Evolutionary conservation across 1,140 invertebrate species (phyloP).

Genomic region (Hylaeus anthracinus): DNA sequence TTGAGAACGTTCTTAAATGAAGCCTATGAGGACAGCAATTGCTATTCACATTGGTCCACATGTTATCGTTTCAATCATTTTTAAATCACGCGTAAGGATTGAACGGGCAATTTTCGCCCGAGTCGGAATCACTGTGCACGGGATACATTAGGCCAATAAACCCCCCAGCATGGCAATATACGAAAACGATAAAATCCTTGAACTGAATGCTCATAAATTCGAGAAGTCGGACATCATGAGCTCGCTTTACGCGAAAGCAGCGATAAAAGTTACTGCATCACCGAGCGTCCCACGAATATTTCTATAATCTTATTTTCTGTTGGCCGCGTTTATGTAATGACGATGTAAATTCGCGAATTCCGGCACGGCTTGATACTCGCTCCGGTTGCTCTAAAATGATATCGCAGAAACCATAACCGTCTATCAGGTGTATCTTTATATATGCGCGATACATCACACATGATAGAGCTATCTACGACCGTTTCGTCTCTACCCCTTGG

Average conservation of each 20-base stretch:
- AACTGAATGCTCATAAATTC: neutral
- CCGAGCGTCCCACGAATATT: neutral
- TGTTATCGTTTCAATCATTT: too few relatives aligned
- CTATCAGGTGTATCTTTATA: slow-evolving; percentile 21
- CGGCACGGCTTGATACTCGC: neutral
- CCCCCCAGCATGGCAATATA: neutral
- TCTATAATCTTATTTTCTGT: slow-evolving; percentile 11
- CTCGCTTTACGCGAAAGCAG: neutral
- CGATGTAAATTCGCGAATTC: slow-evolving; percentile 33
- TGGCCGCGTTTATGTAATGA: neutral
- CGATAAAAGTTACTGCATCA: slow-evolving; percentile 8
- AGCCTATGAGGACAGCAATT: too few relatives aligned
- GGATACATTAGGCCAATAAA: neutral
- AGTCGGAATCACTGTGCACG: neutral
- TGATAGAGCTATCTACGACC: slow-evolving; percentile 13
- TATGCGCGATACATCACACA: neutral
- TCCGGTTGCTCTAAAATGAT: slow-evolving; percentile 18
- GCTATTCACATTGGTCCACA: too few relatives aligned
- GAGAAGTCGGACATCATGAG: neutral
- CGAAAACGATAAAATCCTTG: neutral
- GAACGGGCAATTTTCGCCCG: neutral
- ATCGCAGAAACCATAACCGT: slow-evolving; percentile 18
- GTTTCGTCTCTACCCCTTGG: neutral
- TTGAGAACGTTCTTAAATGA: too few relatives aligned
- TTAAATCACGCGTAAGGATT: too few relatives aligned